These are phyloP conservation scores for Drosophila leonis DNA, from an alignment of 2,888 invertebrate genomes.

Conservation along the genomic window DNA sequence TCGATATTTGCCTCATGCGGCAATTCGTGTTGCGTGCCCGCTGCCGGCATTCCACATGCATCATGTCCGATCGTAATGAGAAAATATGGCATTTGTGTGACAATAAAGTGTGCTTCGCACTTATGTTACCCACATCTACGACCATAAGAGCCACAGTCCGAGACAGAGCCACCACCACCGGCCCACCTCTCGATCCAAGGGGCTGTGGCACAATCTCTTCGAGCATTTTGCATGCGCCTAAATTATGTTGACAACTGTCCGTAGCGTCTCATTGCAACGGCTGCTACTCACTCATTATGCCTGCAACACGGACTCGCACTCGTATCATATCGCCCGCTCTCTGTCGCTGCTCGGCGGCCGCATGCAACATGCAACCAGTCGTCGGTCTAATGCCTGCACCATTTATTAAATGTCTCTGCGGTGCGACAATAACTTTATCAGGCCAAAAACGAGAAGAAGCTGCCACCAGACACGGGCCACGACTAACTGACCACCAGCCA, in stretches of 20 bases:
- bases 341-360: conserved; percentile 24
- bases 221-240: conserved; percentile 80
- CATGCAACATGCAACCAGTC: conserved; percentile 56
- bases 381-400: conserved; percentile 79
- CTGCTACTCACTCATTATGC: conserved; percentile 83
- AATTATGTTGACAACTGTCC: conserved; percentile 83
- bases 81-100: conserved; percentile 85
- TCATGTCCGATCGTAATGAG: conserved; percentile 85
- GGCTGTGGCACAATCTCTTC: conserved; percentile 44
- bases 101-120: conserved; percentile 85
- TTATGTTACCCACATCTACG: conserved; percentile 80
- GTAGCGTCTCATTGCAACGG: conserved; percentile 75
- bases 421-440: conserved; percentile 84
- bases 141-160: conserved; percentile 12
- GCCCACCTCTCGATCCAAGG: conserved; percentile 29
- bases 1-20: conserved; percentile 70
- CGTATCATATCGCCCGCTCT: conserved; percentile 80
- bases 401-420: conserved; percentile 82
- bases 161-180: neutral
- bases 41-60: conserved; percentile 83
- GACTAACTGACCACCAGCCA: conserved; percentile 34
- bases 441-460: conserved; percentile 72
- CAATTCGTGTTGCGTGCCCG: conserved; percentile 75
- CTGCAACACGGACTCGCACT: conserved; percentile 64
- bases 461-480: conserved; percentile 46